These are phyloP conservation scores for Paradoxurus hermaphroditus DNA, from an alignment of 2,113 vertebrate genomes.

Conservation along the genomic window DNA sequence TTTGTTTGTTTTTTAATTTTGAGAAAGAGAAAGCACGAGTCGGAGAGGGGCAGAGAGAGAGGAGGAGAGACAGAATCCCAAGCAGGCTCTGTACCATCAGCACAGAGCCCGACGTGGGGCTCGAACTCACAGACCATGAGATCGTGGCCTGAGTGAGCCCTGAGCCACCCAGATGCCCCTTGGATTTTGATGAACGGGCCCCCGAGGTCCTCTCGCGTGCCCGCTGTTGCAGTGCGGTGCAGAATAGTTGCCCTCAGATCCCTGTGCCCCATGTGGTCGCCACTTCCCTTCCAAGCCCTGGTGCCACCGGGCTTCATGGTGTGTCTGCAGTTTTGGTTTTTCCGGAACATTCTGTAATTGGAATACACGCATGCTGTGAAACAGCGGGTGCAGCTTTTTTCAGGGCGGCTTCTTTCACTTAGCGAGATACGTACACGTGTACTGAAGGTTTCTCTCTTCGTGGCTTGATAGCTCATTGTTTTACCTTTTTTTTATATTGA, in stretches of 20 bases:
- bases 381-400: rapidly evolving
- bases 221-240: rapidly evolving
- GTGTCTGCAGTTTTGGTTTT: not conserved
- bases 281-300: not conserved
- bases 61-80: too few relatives aligned
- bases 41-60: too few relatives aligned
- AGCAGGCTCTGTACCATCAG: too few relatives aligned
- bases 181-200: not conserved
- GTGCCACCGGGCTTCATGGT: too few relatives aligned
- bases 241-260: not conserved
- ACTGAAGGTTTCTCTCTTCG: not conserved
- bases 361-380: rapidly evolving
- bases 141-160: too few relatives aligned
- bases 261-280: rapidly evolving
- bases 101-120: too few relatives aligned
- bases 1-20: too few relatives aligned
- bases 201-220: rapidly evolving
- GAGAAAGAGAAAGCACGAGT: too few relatives aligned
- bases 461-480: not conserved
- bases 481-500: not conserved
- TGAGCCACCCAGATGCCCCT: too few relatives aligned
- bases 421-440: rapidly evolving
- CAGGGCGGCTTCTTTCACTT: too few relatives aligned
- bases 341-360: rapidly evolving
- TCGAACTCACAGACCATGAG: too few relatives aligned